These are phyloP conservation scores for Xestia rhomboidea DNA, from an alignment of 2,888 invertebrate genomes.

Conservation along the genomic window DNA sequence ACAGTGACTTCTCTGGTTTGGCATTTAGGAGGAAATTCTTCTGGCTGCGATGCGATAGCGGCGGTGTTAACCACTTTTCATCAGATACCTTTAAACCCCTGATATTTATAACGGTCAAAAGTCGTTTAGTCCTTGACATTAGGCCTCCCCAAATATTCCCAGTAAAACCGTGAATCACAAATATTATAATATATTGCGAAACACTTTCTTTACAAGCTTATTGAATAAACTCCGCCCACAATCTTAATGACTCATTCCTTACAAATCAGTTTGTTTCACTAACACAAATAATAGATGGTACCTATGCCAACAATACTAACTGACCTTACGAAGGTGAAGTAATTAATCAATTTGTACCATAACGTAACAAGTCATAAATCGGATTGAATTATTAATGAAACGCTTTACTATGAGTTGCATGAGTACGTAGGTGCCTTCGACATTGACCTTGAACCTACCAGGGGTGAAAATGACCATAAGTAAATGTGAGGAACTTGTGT, in stretches of 20 bases:
- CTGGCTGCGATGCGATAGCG: neutral
- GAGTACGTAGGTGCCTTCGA: slow-evolving; percentile 5
- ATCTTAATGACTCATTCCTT: slow-evolving; percentile 44
- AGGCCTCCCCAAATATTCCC: too few relatives aligned
- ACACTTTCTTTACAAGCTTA: slow-evolving; percentile 11
- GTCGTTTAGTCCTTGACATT: neutral
- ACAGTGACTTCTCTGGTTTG: neutral
- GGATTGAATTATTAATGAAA: slow-evolving; percentile 47
- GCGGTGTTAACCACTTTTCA: neutral
- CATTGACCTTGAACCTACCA: too few relatives aligned
- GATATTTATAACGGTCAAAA: neutral
- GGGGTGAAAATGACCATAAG: too few relatives aligned
- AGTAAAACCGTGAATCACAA: slow-evolving; percentile 38
- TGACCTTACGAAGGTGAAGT: slow-evolving; percentile 23
- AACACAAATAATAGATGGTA: slow-evolving; percentile 42
- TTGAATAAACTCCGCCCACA: slow-evolving; percentile 14
- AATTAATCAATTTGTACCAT: slow-evolving; percentile 55
- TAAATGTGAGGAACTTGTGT: too few relatives aligned
- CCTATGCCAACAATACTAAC: slow-evolving; percentile 16
- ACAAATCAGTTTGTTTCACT: slow-evolving; percentile 44
- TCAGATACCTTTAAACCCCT: neutral
- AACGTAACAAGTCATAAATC: slow-evolving; percentile 24
- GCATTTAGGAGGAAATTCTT: neutral
- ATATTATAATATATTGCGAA: slow-evolving; percentile 25
- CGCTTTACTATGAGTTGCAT: slow-evolving; percentile 11